Conservation (phyloP, 2,797 vertebrate species). For the Taenioides sp. region DNA sequence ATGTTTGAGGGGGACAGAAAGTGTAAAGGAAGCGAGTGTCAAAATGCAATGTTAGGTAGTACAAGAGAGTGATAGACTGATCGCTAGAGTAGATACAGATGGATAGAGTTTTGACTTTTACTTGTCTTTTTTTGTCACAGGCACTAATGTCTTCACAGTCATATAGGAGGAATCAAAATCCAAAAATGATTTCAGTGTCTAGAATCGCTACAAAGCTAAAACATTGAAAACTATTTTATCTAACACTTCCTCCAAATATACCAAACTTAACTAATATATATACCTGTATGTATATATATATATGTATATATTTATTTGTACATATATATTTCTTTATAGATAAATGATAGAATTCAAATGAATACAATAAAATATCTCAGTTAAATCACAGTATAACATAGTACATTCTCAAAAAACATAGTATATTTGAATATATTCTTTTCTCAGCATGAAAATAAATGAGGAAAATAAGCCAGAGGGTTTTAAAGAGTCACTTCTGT, state of each 20-base stretch:
- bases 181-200: conserved; percentile 83
- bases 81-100: conserved; percentile 79
- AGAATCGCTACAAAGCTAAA: conserved; percentile 86
- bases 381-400: conserved; percentile 87
- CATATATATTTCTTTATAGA: conserved; percentile 83
- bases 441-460: conserved; percentile 73
- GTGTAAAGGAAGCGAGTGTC: conserved; percentile 44
- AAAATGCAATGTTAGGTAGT: conserved; percentile 73
- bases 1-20: conserved; percentile 42
- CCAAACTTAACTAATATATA: conserved; percentile 83
- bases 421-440: conserved; percentile 82
- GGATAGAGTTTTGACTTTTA: conserved; percentile 79
- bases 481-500: conserved; percentile 80
- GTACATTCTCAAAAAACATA: conserved; percentile 86
- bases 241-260: conserved; percentile 87
- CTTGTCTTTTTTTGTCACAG: conserved; percentile 84
- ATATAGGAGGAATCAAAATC: conserved; percentile 86
- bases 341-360: conserved; percentile 82
- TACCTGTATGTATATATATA: conserved; percentile 79
- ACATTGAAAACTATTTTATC: conserved; percentile 86
- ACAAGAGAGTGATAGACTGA: conserved; percentile 73
- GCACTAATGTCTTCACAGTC: conserved; percentile 90
- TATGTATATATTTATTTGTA: conserved; percentile 81
- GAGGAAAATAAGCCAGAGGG: conserved; percentile 78
- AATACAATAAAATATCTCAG: conserved; percentile 85